Percentiles rank a stretch among this genome's conserved stretches.
Conservation (phyloP, 2,888 invertebrate genomes). For the Mesodorylaimus sp. region DNA sequence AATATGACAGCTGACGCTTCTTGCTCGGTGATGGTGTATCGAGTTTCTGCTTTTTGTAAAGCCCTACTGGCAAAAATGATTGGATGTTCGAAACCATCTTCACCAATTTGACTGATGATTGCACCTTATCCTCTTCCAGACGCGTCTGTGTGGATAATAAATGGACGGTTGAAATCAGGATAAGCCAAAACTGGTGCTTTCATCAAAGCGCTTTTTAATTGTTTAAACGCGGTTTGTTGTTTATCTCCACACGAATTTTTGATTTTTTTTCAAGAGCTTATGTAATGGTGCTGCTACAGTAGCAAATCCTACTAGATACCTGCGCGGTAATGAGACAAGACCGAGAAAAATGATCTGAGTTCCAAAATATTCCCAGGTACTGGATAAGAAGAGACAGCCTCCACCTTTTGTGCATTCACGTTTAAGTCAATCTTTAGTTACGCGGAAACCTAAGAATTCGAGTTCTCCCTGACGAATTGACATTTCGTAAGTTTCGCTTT, state of each 20-base stretch:
- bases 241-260: too few relatives aligned
- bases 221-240: slow-evolving; percentile 7
- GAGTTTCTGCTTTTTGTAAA: too few relatives aligned
- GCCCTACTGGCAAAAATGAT: too few relatives aligned
- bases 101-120: too few relatives aligned
- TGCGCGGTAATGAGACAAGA: neutral
- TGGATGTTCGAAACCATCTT: slow-evolving; percentile 11
- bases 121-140: slow-evolving; percentile 8
- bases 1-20: slow-evolving; percentile 28
- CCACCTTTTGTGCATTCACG: slow-evolving; percentile 6
- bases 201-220: slow-evolving; percentile 1
- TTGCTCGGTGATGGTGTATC: slow-evolving; percentile 30
- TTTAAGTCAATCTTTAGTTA: slow-evolving; percentile 5
- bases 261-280: too few relatives aligned
- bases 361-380: slow-evolving; percentile 3
- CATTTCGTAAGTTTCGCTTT: slow-evolving; percentile 17
- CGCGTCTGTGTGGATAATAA: slow-evolving; percentile 11
- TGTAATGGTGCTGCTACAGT: neutral
- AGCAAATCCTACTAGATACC: neutral
- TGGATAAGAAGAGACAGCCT: slow-evolving; percentile 3
- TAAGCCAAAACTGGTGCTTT: slow-evolving; percentile 13
- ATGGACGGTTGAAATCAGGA: slow-evolving; percentile 12
- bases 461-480: slow-evolving; percentile 12
- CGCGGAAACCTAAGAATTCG: slow-evolving; percentile 11
- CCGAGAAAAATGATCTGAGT: slow-evolving; percentile 2